phyloP scores from a whole-genome alignment of 92 coral and sea anemone species.

The Epizoanthus scotinus region DNA sequence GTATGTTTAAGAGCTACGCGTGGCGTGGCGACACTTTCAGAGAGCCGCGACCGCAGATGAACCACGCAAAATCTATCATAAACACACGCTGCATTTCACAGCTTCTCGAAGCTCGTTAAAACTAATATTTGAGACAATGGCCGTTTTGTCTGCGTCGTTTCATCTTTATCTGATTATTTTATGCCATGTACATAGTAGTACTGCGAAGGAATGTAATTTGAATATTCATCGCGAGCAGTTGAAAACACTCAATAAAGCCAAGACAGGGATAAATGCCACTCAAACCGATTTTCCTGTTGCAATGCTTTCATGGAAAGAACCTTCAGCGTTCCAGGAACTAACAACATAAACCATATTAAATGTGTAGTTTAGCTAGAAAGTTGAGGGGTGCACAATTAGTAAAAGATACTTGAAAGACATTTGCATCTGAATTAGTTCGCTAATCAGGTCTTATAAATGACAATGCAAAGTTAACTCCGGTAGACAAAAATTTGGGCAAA shows the following conservation, averaged over 20 bases:
- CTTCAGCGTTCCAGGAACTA: background rate
- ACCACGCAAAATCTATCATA: background rate
- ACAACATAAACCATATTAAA: no score
- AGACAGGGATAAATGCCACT: background rate
- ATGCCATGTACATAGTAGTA: conserved; percentile 19
- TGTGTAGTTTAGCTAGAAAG: background rate
- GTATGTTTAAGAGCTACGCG: conserved; percentile 37
- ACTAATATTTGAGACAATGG: background rate
- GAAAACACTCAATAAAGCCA: background rate
- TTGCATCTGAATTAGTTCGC: conserved; percentile 25
- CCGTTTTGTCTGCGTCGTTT: background rate
- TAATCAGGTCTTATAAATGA: conserved; percentile 16
- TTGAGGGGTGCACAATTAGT: background rate
- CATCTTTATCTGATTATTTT: background rate
- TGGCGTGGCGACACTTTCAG: conserved; percentile 26
- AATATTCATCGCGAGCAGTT: conserved; percentile 16
- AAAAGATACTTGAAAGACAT: background rate
- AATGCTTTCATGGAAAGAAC: no score
- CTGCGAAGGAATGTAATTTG: conserved; percentile 22
- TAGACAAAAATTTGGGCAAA: background rate
- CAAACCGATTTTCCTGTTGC: background rate
- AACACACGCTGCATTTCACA: background rate
- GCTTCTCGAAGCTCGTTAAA: background rate
- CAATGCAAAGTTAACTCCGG: background rate
- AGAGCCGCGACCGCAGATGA: conserved; percentile 14